These are phyloP conservation scores for Campylomormyrus numenius DNA, from an alignment of 2,113 vertebrate species.

Conservation along the genomic window DNA sequence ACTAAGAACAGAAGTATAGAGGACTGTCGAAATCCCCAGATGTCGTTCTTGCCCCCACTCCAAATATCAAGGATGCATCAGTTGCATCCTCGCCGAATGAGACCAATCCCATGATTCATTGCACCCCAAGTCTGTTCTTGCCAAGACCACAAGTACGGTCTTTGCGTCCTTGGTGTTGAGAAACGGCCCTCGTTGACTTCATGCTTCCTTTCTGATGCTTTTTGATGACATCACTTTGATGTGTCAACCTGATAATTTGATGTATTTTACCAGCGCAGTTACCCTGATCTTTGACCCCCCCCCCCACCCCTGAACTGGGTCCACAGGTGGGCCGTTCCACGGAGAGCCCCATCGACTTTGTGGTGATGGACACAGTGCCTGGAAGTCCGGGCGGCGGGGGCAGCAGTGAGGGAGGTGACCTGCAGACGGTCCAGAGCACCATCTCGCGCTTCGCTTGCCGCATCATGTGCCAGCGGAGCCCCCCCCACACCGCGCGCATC, in stretches of 20 bases:
- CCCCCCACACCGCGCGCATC: constrained; percentile 90
- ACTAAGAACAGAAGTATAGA: not conserved
- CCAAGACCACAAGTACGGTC: not conserved
- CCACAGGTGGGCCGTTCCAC: constrained; percentile 93
- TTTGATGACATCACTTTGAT: not conserved
- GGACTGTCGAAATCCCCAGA: not conserved
- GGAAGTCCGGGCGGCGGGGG: constrained; percentile 83
- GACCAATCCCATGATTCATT: not conserved
- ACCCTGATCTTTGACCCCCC: not conserved
- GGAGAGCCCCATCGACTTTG: constrained; percentile 95
- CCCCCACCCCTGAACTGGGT: too few species aligned
- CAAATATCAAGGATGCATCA: not conserved
- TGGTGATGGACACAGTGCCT: constrained; percentile 93
- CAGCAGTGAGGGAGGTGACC: constrained; percentile 70
- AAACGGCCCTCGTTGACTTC: not conserved
- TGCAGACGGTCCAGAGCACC: constrained; percentile 94
- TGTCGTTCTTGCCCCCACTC: not conserved
- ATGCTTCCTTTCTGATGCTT: not conserved
- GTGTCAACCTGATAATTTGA: not conserved
- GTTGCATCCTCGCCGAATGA: not conserved
- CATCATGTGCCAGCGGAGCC: constrained; percentile 91
- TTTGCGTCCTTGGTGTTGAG: not conserved
- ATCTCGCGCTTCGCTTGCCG: constrained; percentile 97
- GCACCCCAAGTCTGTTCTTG: not conserved
- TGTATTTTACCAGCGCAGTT: not conserved